Evolutionary conservation across 1,140 invertebrate species (phyloP).

Genomic region (Neoseiulus cucumeris): DNA sequence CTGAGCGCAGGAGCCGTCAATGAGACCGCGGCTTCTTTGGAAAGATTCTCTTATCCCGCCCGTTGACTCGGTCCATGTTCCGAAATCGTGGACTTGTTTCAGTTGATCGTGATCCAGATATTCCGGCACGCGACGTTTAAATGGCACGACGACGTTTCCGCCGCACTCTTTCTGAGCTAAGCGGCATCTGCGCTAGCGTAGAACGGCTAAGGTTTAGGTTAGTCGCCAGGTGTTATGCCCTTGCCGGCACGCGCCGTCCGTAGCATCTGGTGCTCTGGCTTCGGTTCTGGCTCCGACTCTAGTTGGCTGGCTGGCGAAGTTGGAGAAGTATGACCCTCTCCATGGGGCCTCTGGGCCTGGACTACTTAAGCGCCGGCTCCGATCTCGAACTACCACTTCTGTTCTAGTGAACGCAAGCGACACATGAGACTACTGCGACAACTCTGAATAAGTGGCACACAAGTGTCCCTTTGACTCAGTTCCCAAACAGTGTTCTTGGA

Average conservation of each 20-base stretch:
- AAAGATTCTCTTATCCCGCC: no score
- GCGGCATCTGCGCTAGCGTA: no score
- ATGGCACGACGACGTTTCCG: no score
- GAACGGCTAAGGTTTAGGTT: no score
- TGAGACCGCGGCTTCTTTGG: no score
- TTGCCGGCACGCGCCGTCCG: not conserved
- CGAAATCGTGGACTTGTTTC: no score
- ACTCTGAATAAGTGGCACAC: not conserved
- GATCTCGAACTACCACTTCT: not conserved
- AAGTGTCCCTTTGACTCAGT: not conserved
- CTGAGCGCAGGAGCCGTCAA: no score
- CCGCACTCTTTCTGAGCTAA: no score
- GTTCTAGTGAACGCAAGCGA: not conserved
- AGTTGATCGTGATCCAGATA: no score
- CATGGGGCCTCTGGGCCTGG: not conserved
- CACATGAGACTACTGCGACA: not conserved
- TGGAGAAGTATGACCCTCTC: not conserved
- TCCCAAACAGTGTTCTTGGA: not conserved
- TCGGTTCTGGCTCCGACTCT: not conserved
- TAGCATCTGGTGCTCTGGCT: constrained; percentile 9
- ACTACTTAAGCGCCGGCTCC: not conserved
- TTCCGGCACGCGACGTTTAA: no score
- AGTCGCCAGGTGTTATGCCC: no score
- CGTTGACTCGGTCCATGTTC: no score
- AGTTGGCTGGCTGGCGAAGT: not conserved